Base-by-base conservation (phyloP, 2,888 invertebrate species). In the Metellina segmentata region DNA sequence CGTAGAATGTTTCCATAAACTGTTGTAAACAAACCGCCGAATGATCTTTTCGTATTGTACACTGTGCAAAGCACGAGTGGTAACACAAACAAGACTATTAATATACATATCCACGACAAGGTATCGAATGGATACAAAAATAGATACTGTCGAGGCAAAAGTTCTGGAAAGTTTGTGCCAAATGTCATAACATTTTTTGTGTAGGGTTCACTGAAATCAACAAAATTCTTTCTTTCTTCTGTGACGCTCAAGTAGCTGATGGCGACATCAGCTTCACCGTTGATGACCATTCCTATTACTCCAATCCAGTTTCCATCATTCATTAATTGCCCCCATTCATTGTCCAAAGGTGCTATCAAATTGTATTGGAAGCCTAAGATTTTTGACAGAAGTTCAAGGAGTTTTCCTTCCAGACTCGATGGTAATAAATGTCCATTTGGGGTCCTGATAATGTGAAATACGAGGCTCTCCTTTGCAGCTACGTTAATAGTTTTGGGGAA, bases 231-330 rank as follows among this genome's bases (percentile, higher is more conserved):
- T 16, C 79, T 52, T 16, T 34, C 13, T 13, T 53, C 53, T 6
- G 53, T 79, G 0, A 79, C 11, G 11, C 48, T 61, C 79, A 79
- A 13, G 13, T 13, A 53, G 13, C 11, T 20, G n/a, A 79, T 13
- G 9, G 79, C 20, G 9, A 79, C 53, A 13, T 79, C 61, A 7
- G 79, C 79, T 11, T 20, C 19, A 20, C 19, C 53, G 20, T 53
- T 79, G 0, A 53, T 52, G 19, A 79, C 20, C 53, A 20, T 13
- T 2, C 79, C 79, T 6, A 79, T 20, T 19, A 53, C 34, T 6
- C 79, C 53, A 16, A 53, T 53, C 79, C 79, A 79, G 61, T 79
- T 79, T 9, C 53, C 79, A 13, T 79, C 79, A 13, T n/a, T 11
- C 7, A 9, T 0, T 53, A 20, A 16, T 13, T 52, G 20, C 0